Percentiles rank a stretch among this genome's conserved stretches.
phyloP scores from a whole-genome alignment of 2,797 vertebrate species.

The Petrocephalus schoutedeni region DNA sequence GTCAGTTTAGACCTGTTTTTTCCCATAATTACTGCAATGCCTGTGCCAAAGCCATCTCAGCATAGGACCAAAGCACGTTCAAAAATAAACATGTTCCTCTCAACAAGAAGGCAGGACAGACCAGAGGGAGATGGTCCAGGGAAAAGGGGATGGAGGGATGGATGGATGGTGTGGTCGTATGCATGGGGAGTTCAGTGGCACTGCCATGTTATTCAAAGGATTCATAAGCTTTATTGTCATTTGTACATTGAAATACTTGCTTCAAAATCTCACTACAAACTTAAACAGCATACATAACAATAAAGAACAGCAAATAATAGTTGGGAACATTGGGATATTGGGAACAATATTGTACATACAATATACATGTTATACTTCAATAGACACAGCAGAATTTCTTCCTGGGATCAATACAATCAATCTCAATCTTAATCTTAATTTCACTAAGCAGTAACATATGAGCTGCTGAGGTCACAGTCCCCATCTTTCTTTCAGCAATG shows the following conservation, averaged over 20 bases:
- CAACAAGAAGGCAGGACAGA: background rate
- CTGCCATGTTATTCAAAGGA: background rate
- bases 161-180: background rate
- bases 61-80: background rate
- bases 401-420: background rate
- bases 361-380: background rate
- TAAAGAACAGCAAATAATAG: background rate
- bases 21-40: background rate
- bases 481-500: background rate
- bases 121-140: background rate
- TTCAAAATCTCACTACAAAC: background rate
- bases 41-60: background rate
- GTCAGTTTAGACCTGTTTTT: background rate
- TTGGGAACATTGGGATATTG: background rate
- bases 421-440: background rate
- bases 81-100: background rate
- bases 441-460: background rate
- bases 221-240: background rate
- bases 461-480: background rate
- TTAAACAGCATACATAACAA: background rate
- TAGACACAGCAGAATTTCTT: background rate
- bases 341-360: background rate
- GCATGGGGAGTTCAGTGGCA: background rate
- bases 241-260: background rate
- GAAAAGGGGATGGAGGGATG: background rate